Percentiles rank a stretch among this genome's conserved stretches.
Evolutionary conservation across 2,113 vertebrate species (phyloP).

Genomic region (Coptodon rendalli): DNA sequence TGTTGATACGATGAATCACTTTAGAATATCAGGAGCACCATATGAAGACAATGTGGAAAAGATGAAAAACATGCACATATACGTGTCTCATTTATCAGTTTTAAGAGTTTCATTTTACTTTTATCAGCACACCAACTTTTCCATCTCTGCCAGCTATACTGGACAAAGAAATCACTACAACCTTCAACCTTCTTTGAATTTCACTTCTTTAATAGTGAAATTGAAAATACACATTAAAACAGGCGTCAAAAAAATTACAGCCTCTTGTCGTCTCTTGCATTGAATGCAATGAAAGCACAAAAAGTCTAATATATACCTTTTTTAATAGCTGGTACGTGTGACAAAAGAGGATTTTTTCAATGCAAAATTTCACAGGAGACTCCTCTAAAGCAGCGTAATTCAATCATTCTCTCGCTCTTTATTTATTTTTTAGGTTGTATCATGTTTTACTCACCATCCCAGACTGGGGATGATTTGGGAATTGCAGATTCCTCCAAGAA

Average conservation of each 20-base stretch:
- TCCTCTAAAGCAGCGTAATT: background rate
- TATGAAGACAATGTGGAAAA: background rate
- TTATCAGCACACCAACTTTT: background rate
- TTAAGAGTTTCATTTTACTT: background rate
- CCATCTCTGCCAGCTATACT: background rate
- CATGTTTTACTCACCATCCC: background rate
- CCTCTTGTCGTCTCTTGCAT: background rate
- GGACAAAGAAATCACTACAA: background rate
- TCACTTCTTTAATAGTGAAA: background rate
- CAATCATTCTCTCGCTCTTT: background rate
- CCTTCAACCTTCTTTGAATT: background rate
- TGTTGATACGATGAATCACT: background rate
- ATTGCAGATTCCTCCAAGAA: background rate
- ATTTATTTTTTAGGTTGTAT: background rate
- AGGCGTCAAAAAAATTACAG: fast-evolving
- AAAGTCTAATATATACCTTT: background rate
- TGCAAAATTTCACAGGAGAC: background rate
- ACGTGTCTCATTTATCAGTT: background rate
- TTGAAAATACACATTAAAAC: background rate
- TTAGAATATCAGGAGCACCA: background rate
- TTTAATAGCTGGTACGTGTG: background rate
- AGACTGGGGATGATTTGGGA: background rate
- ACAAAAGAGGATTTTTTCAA: background rate
- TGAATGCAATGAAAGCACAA: background rate
- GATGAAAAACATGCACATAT: background rate